phyloP scores from a whole-genome alignment of 2,113 vertebrate genomes.

The Leucoraja erinaceus region DNA sequence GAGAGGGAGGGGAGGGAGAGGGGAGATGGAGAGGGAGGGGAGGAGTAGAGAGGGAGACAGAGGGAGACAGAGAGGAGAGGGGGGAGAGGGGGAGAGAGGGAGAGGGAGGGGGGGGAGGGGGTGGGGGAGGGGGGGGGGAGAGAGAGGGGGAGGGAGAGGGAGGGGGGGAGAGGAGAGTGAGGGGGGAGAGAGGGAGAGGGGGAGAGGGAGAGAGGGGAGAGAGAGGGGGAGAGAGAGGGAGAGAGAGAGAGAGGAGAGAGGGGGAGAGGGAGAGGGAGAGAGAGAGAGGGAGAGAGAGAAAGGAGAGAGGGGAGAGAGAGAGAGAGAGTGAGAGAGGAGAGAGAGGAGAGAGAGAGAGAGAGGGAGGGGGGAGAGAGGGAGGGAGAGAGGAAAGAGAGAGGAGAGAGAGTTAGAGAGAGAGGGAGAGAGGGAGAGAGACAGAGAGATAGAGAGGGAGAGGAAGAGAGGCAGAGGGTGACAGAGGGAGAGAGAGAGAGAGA shows the following conservation, averaged over 20 bases:
- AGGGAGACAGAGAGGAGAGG: neutral
- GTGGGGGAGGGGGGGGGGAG: neutral
- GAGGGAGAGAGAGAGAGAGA: neutral
- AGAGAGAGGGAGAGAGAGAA: too few species aligned
- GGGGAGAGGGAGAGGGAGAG: neutral
- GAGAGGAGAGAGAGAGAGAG: neutral
- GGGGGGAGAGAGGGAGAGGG: neutral
- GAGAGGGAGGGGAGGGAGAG: neutral
- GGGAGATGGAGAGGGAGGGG: neutral
- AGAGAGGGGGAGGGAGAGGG: neutral
- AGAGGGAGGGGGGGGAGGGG: neutral
- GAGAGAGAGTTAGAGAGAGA: neutral
- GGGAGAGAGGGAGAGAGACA: too few species aligned
- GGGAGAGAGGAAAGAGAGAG: neutral
- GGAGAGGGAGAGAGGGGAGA: neutral
- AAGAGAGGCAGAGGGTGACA: neutral
- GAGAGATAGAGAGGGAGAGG: neutral
- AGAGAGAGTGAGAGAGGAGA: neutral
- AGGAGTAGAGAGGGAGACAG: too few species aligned
- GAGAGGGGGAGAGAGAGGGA: neutral
- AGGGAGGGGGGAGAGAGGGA: neutral
- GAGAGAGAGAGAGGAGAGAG: rapidly evolving
- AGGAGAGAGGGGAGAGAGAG: neutral
- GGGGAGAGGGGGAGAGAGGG: neutral
- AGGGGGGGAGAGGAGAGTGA: too few species aligned